phyloP scores from a whole-genome alignment of 2,888 invertebrate species.

The Eurois occulta region DNA sequence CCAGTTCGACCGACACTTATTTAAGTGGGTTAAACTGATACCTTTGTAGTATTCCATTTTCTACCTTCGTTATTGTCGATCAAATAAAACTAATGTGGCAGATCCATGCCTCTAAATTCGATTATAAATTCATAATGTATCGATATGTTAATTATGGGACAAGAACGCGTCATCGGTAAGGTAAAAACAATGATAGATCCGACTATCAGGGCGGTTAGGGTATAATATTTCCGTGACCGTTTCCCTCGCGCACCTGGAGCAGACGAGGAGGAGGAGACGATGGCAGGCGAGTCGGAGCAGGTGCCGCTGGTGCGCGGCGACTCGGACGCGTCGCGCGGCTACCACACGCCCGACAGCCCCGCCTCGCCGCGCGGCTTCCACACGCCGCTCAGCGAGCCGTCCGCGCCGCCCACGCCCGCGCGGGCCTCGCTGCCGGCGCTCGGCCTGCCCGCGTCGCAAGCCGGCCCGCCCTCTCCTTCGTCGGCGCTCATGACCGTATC shows the following conservation, averaged over 20 bases:
- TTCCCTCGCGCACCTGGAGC: slow-evolving; percentile 67
- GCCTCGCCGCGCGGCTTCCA: slow-evolving; percentile 92
- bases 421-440: slow-evolving; percentile 86
- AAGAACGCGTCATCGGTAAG: slow-evolving; percentile 7
- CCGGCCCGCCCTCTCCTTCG: slow-evolving; percentile 93
- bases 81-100: background rate
- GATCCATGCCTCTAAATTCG: background rate
- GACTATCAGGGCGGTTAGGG: background rate
- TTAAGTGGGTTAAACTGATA: background rate
- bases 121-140: background rate
- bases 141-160: slow-evolving; percentile 5
- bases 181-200: background rate
- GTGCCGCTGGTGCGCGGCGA: slow-evolving; percentile 90
- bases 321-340: slow-evolving; percentile 90
- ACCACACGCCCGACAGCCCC: slow-evolving; percentile 86
- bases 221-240: slow-evolving; percentile 53
- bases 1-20: background rate
- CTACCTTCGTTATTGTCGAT: background rate
- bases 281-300: slow-evolving; percentile 81
- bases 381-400: slow-evolving; percentile 93
- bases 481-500: slow-evolving; percentile 96
- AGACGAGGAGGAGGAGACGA: slow-evolving; percentile 85
- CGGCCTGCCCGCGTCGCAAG: slow-evolving; percentile 76
- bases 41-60: background rate
- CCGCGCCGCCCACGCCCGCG: slow-evolving; percentile 86